Percentiles rank a stretch among this genome's conserved stretches.
Conservation (phyloP, 2,888 invertebrate species). For the Micoletzkya japonica region DNA sequence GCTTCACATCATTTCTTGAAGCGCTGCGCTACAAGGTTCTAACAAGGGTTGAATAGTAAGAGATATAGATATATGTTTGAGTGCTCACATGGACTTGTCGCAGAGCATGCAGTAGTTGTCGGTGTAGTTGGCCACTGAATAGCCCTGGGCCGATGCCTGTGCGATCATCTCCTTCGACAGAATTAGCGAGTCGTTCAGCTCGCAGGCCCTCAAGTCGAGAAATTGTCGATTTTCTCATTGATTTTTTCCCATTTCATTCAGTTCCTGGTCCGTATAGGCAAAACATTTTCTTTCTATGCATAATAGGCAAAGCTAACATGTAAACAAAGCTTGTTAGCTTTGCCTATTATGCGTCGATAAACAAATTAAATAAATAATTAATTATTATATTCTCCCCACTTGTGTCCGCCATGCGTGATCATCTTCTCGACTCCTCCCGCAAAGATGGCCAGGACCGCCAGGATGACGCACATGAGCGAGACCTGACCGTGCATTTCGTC, state of each 20-base stretch:
- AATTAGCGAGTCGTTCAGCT: constrained; percentile 23
- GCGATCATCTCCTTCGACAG: constrained; percentile 7
- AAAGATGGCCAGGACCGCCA: constrained; percentile 92
- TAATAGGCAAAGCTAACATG: not conserved
- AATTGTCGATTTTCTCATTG: not conserved
- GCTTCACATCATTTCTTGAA: too few relatives aligned
- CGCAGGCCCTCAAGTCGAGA: constrained; percentile 2
- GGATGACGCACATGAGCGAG: constrained; percentile 91
- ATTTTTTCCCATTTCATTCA: not conserved
- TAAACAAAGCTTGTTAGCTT: not conserved
- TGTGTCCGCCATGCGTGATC: constrained; percentile 82
- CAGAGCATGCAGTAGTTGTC: constrained; percentile 22
- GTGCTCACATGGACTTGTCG: constrained; percentile 21
- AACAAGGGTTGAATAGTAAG: too few relatives aligned
- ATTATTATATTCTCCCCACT: constrained; percentile 69
- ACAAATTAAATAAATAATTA: not conserved
- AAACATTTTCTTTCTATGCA: not conserved
- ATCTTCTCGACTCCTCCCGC: constrained; percentile 82
- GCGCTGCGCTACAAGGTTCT: too few relatives aligned
- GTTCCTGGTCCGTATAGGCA: not conserved
- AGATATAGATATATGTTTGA: not conserved
- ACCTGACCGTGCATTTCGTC: constrained; percentile 65
- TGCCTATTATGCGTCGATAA: not conserved
- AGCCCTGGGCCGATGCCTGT: constrained; percentile 1
- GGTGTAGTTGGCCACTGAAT: not conserved